Evolutionary conservation across 2,113 vertebrate genomes (phyloP), one percentile per base, ranked within the genome.

Genomic region (Pseudopipra pipra): DNA sequence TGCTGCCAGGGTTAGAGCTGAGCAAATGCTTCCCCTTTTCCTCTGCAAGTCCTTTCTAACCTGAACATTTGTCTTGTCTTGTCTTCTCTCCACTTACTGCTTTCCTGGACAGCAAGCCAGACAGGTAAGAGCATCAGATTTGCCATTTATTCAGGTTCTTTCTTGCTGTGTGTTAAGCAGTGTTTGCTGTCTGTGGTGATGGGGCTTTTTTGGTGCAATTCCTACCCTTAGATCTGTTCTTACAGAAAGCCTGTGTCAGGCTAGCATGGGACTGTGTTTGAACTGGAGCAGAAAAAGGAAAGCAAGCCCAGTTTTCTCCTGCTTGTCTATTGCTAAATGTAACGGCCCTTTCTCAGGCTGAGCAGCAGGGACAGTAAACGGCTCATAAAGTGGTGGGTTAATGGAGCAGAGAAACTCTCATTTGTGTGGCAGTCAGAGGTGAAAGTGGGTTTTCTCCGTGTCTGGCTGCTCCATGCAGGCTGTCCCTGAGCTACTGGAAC

Each of bases 61-160:
- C 94, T 93, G 95, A 95, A 68, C 96, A 51, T 96, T 96, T 97
- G 85, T 90, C 96, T 98, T 97, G 91, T 97, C 89, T 97, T 97
- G 91, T 97, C 87, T 97, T 97, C 82, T 81, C 78, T 96, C 82
- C 96, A 95, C 93, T 97, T 98, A 96, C 98, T 96, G 98, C 98
- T 98, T 97, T 85, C 95, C 97, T 98, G 98, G 98, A 98, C 99
- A 99, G 99, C 98, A 99, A 99, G 96, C 99, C 99, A 87, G 99
- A 99, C 98, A 99, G 99, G 99, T 99, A 98, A 99, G 99, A 79
- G 39, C 83, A 66, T 44, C 37, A 58, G 77, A 85, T 94, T 94
- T 93, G 89, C 59, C 46, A 5, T 89, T 94, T 95, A 2, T 55
- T 88, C 24, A 89, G 88, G 89, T 55, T 95, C 68, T 78, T 75